Evolutionary conservation across 2,113 vertebrate genomes (phyloP).

Genomic region (Sebastes schlegelii): DNA sequence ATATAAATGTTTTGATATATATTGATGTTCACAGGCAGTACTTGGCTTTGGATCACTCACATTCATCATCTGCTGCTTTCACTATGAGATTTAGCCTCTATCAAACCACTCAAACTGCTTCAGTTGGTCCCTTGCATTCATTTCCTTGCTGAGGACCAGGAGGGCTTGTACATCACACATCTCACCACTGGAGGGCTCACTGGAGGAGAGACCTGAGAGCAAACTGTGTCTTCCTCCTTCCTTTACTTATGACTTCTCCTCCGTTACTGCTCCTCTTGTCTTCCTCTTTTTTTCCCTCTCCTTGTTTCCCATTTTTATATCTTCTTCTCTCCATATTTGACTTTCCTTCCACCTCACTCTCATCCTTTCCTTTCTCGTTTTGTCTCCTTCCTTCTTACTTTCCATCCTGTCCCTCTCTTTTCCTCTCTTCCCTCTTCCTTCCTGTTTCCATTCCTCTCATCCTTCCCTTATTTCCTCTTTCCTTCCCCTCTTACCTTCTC

Average conservation of each 20-base stretch:
- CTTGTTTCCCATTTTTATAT: neutral
- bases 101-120: neutral
- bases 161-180: conserved; percentile 3
- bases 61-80: neutral
- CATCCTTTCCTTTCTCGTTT: neutral
- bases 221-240: neutral
- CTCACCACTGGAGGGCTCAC: conserved; percentile 50
- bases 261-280: neutral
- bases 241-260: neutral
- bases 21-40: neutral
- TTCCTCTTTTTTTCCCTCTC: neutral
- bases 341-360: neutral
- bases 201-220: neutral
- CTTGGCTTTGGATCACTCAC: neutral
- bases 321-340: neutral
- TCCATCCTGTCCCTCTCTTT: neutral
- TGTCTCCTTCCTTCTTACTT: too few species aligned
- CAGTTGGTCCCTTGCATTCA: neutral
- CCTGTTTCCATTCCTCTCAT: neutral
- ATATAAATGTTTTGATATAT: neutral
- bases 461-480: neutral
- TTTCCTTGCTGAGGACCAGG: neutral
- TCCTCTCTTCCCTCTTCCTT: neutral
- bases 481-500: neutral
- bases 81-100: neutral